These are phyloP conservation scores for Phalanger gymnotis DNA, from an alignment of 2,797 vertebrate genomes.

Conservation along the genomic window DNA sequence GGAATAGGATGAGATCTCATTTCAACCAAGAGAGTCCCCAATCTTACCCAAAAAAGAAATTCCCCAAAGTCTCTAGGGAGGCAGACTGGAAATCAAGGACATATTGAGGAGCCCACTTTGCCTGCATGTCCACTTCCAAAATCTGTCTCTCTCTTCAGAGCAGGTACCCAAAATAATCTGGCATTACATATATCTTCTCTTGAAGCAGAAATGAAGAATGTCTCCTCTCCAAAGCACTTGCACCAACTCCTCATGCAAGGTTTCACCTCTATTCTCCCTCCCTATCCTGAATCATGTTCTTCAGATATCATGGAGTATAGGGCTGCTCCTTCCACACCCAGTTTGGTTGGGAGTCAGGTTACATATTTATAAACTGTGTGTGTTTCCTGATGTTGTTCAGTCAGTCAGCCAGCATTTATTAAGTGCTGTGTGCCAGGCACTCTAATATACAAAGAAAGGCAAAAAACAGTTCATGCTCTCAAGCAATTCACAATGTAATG, in stretches of 20 bases:
- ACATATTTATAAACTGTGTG: neutral
- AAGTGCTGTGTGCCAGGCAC: neutral
- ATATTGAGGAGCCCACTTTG: neutral
- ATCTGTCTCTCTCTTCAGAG: neutral
- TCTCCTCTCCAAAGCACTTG: neutral
- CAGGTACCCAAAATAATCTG: neutral
- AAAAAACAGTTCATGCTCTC: conserved; percentile 36
- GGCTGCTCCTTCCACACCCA: neutral
- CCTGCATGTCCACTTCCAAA: neutral
- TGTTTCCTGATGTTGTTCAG: neutral
- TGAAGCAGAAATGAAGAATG: neutral
- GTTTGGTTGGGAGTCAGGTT: neutral
- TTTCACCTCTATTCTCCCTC: neutral
- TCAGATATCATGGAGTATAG: neutral
- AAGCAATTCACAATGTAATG: conserved; percentile 15
- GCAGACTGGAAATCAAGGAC: neutral
- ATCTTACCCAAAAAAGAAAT: neutral
- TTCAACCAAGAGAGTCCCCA: neutral
- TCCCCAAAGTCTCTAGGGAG: neutral
- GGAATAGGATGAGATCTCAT: neutral
- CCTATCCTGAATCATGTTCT: neutral
- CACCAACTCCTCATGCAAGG: neutral
- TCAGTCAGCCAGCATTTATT: neutral
- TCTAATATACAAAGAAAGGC: neutral
- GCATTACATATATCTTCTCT: neutral